Conservation (phyloP, 2,113 vertebrate genomes). For the Halcyon malimbica region DNA sequence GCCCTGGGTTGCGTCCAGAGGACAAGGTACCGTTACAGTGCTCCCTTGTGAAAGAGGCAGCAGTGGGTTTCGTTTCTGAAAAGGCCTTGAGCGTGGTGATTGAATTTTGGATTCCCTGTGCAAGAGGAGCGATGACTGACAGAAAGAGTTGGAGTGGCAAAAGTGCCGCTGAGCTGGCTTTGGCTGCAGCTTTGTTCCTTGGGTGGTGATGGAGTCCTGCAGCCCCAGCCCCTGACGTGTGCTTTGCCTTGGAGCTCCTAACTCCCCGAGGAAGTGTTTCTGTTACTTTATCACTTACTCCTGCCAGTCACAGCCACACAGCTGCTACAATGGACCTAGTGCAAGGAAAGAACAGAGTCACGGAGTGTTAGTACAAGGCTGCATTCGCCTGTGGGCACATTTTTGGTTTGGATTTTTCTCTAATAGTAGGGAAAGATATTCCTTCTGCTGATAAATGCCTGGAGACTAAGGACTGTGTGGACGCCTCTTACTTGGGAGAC, state of each 20-base stretch:
- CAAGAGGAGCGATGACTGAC: not conserved
- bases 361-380: not conserved
- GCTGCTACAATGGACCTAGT: not conserved
- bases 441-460: not conserved
- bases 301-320: not conserved
- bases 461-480: not conserved
- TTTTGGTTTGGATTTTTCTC: not conserved
- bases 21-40: not conserved
- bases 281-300: not conserved
- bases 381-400: not conserved
- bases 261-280: not conserved
- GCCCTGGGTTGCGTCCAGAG: not conserved
- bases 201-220: not conserved
- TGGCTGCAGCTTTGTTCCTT: not conserved
- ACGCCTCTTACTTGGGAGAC: not conserved
- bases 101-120: not conserved
- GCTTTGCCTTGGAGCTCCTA: not conserved
- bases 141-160: not conserved
- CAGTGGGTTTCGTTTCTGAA: not conserved
- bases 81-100: not conserved
- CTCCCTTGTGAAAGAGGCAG: not conserved
- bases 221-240: fast-evolving
- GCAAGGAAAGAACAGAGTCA: not conserved
- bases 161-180: not conserved
- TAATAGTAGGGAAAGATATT: not conserved